A percentile compares a stretch with the other conserved stretches of the same genome.
These are phyloP conservation scores for Halcyon chelicuti DNA, from an alignment of 2,797 vertebrate species.

Conservation along the genomic window DNA sequence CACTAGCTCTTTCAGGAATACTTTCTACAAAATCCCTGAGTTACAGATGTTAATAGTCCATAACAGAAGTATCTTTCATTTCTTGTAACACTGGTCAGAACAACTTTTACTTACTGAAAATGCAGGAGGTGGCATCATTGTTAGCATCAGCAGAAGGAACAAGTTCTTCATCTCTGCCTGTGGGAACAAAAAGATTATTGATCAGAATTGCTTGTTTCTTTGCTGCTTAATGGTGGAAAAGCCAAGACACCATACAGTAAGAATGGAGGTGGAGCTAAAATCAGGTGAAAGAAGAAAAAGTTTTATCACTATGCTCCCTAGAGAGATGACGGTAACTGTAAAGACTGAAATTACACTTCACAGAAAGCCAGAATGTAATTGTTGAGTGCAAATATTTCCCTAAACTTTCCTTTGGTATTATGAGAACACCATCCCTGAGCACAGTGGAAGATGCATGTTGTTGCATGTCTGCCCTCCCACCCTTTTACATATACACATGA, in stretches of 20 bases:
- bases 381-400: background rate
- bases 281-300: background rate
- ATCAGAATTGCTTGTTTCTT: background rate
- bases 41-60: background rate
- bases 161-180: conserved; percentile 68
- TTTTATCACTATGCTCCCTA: background rate
- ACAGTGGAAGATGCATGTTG: background rate
- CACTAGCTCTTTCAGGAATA: background rate
- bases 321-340: background rate
- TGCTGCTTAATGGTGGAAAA: background rate
- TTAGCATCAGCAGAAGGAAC: conserved; percentile 56
- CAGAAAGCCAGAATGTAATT: conserved; percentile 18
- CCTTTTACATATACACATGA: background rate
- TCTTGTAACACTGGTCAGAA: background rate
- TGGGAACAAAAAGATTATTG: background rate
- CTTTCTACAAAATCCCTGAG: background rate
- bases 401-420: conserved; percentile 57
- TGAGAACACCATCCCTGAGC: conserved; percentile 18
- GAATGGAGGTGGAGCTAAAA: background rate
- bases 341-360: background rate
- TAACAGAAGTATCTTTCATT: background rate
- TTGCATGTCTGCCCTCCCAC: conserved; percentile 26
- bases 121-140: background rate
- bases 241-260: background rate
- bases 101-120: conserved; percentile 71